A percentile compares a stretch with the other conserved stretches of the same genome.
phyloP scores from a whole-genome alignment of 2,888 invertebrate species.

The Catonia carolina region DNA sequence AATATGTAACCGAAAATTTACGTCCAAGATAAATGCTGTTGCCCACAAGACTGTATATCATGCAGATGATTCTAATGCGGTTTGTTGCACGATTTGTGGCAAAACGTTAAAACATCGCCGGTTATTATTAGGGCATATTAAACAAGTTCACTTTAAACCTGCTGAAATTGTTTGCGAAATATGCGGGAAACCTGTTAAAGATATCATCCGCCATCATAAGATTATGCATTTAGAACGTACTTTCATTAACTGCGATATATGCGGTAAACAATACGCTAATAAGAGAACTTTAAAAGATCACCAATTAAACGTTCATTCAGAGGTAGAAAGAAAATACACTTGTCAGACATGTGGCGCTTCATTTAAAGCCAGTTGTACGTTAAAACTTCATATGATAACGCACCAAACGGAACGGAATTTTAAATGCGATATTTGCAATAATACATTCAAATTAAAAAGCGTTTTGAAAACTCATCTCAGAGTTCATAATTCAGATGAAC shows the following conservation, averaged over 20 bases:
- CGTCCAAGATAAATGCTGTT: background rate
- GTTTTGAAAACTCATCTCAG: too few relatives aligned
- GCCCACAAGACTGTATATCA: background rate
- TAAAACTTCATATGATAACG: background rate
- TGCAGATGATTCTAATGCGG: background rate
- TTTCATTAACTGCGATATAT: constrained; percentile 10
- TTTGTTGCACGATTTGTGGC: constrained; percentile 5
- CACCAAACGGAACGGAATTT: background rate
- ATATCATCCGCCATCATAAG: background rate
- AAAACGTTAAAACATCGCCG: background rate
- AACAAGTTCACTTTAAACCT: too few relatives aligned
- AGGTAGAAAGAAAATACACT: background rate
- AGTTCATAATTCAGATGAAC: too few relatives aligned
- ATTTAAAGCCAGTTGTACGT: background rate
- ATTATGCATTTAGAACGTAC: constrained; percentile 8
- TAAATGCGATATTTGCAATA: too few relatives aligned
- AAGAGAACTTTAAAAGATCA: too few relatives aligned
- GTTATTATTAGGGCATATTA: background rate
- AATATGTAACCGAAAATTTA: background rate
- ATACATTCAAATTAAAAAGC: too few relatives aligned
- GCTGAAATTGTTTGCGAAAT: constrained; percentile 9
- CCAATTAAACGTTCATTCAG: background rate
- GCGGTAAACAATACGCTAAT: background rate
- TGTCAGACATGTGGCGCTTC: constrained; percentile 10
- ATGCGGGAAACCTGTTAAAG: constrained; percentile 8